Percentiles rank a stretch among this genome's conserved stretches.
Conservation (phyloP, 2,888 invertebrate genomes). For the Seira sanloemensis region DNA sequence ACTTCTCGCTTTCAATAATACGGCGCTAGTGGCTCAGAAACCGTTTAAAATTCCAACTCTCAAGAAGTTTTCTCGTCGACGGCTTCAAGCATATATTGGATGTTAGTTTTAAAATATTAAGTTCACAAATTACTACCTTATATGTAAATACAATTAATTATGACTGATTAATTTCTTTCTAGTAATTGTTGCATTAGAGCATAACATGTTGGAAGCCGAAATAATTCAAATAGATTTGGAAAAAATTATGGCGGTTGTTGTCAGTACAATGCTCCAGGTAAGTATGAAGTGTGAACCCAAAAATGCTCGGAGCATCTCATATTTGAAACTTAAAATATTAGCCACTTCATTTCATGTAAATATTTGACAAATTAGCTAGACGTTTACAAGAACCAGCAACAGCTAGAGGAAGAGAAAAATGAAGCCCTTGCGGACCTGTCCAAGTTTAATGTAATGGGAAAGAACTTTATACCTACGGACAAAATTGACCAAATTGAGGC, state of each 20-base stretch:
- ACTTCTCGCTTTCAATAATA: slow-evolving; percentile 59
- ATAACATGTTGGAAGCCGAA: slow-evolving; percentile 70
- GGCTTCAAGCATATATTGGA: slow-evolving; percentile 63
- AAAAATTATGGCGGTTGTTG: slow-evolving; percentile 67
- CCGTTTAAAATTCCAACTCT: slow-evolving; percentile 66
- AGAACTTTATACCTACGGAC: no score
- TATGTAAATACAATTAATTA: background rate
- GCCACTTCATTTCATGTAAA: no score
- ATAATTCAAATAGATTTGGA: slow-evolving; percentile 66
- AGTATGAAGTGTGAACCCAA: no score
- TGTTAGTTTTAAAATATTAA: slow-evolving; percentile 47
- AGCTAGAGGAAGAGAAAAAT: no score
- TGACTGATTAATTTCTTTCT: slow-evolving; percentile 6
- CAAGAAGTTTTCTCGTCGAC: slow-evolving; percentile 38
- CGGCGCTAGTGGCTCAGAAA: slow-evolving; percentile 60
- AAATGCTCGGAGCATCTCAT: no score
- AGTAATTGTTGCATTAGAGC: slow-evolving; percentile 71
- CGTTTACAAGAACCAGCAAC: no score
- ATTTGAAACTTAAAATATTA: no score
- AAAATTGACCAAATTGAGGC: no score
- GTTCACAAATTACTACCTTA: background rate
- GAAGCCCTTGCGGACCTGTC: no score
- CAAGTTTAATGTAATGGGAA: no score
- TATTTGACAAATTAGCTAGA: no score
- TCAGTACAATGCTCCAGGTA: slow-evolving; percentile 36